Conservation (phyloP, 2,888 invertebrate genomes). For the Stenodera caucasica region DNA sequence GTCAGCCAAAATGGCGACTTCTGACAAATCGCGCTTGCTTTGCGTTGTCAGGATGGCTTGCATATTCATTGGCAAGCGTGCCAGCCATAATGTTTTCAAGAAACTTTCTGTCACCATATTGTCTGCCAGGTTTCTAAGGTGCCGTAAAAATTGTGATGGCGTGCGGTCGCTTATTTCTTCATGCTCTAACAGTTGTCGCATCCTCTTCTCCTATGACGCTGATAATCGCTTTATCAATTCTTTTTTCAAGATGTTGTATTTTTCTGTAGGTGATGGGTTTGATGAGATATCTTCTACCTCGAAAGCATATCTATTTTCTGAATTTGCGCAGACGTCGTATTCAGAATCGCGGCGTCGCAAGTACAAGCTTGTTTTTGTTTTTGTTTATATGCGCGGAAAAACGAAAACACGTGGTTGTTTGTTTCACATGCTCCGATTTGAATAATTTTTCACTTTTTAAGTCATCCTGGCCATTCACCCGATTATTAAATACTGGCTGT, state of each 20-base stretch:
- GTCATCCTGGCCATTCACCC: too few relatives aligned
- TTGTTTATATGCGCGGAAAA: too few relatives aligned
- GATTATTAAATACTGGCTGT: too few relatives aligned
- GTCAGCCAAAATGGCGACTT: neutral
- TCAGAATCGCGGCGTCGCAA: too few relatives aligned
- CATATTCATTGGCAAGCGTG: conserved; percentile 21
- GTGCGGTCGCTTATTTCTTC: conserved; percentile 28
- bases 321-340: conserved; percentile 26
- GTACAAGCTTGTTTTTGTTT: too few relatives aligned
- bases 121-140: conserved; percentile 31
- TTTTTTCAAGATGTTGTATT: conserved; percentile 36
- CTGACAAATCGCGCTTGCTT: conserved; percentile 19
- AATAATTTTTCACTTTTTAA: too few relatives aligned
- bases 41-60: conserved; percentile 29
- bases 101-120: conserved; percentile 26
- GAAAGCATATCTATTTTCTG: too few relatives aligned
- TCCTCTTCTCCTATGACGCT: conserved; percentile 18
- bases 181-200: conserved; percentile 19
- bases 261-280: conserved; percentile 28
- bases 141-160: conserved; percentile 39
- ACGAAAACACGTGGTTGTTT: too few relatives aligned
- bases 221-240: conserved; percentile 39
- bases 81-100: conserved; percentile 28
- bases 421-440: too few relatives aligned
- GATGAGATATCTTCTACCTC: conserved; percentile 38